A percentile compares a stretch with the other conserved stretches of the same genome.
Conservation (phyloP, 2,888 invertebrate species). For the Nasonia oneida region DNA sequence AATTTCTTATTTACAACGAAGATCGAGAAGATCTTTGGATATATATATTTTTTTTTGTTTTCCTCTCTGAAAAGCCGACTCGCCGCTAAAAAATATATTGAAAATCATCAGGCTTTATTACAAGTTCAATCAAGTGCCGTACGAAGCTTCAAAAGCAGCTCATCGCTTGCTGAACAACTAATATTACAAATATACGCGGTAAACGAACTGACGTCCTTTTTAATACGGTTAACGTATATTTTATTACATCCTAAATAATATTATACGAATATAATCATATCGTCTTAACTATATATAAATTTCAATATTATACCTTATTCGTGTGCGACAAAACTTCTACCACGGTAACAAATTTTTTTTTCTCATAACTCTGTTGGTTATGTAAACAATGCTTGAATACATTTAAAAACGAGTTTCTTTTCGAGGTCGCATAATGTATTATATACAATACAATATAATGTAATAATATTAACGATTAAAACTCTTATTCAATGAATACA, state of each 20-base stretch:
- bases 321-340: not conserved
- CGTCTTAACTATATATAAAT: not conserved
- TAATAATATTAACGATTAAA: slow-evolving; percentile 7
- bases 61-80: not conserved
- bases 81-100: not conserved
- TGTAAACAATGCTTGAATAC: slow-evolving; percentile 2
- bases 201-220: not conserved
- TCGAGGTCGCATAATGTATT: not conserved
- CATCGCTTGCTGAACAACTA: not conserved
- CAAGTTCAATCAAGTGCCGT: not conserved
- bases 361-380: not conserved
- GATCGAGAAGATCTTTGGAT: not conserved
- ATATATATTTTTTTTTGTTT: not conserved
- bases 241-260: not conserved
- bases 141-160: slow-evolving; percentile 22
- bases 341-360: slow-evolving; percentile 19
- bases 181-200: not conserved
- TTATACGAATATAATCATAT: not conserved
- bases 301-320: not conserved
- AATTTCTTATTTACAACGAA: slow-evolving; percentile 39
- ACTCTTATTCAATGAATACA: slow-evolving; percentile 23
- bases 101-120: slow-evolving; percentile 33
- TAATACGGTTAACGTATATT: not conserved
- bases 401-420: not conserved
- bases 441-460: too few relatives aligned